phyloP scores from a whole-genome alignment of 1,140 invertebrate genomes.

The Aphelenchoides fujianensis region DNA sequence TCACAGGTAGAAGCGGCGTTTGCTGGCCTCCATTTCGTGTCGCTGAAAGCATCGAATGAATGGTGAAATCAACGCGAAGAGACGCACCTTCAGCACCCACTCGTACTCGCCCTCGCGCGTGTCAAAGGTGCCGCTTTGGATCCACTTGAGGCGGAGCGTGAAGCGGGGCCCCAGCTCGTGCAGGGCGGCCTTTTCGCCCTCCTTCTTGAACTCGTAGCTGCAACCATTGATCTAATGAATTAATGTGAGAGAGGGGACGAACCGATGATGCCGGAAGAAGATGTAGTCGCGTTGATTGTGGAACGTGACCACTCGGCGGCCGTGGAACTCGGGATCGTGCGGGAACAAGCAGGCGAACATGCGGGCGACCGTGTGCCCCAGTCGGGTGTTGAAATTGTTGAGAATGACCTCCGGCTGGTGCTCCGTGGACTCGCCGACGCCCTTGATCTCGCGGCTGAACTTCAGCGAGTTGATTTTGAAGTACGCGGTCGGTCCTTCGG shows the following conservation, averaged over 20 bases:
- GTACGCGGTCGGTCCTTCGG: constrained; percentile 88
- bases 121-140: constrained; percentile 95
- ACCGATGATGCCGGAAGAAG: constrained; percentile 96
- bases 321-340: constrained; percentile 88
- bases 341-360: constrained; percentile 95
- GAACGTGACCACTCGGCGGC: constrained; percentile 87
- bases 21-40: constrained; percentile 62
- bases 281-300: constrained; percentile 99
- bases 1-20: constrained; percentile 51
- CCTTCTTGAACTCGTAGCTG: constrained; percentile 85
- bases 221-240: constrained; percentile 25
- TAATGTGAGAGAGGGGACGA: constrained; percentile 14
- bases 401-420: constrained; percentile 82
- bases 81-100: constrained; percentile 78
- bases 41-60: constrained; percentile 43
- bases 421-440: constrained; percentile 55
- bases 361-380: constrained; percentile 82
- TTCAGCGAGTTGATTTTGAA: constrained; percentile 69
- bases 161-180: constrained; percentile 91
- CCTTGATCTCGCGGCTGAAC: constrained; percentile 66
- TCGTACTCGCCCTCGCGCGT: constrained; percentile 92
- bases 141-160: constrained; percentile 82
- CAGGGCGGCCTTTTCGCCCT: constrained; percentile 77
- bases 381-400: constrained; percentile 89
- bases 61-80: constrained; percentile 3